Percentiles rank a stretch among this genome's conserved stretches.
phyloP scores from a whole-genome alignment of 2,797 vertebrate genomes.

The Sebastes hubbsi region DNA sequence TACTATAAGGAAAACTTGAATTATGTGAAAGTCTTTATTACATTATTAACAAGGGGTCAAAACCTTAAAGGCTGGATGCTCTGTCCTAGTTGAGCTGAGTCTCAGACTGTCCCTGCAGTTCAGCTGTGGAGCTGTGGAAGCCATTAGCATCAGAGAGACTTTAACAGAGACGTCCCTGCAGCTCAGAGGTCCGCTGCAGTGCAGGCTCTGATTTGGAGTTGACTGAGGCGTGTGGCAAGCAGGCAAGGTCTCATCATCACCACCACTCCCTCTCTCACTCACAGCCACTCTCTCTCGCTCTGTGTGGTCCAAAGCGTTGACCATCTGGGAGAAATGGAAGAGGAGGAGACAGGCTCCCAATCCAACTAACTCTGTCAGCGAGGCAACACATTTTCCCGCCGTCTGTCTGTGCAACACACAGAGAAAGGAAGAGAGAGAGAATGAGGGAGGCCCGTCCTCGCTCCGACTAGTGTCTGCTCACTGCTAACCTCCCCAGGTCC shows the following conservation, averaged over 20 bases:
- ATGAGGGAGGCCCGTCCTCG: slow-evolving; percentile 49
- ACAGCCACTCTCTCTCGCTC: slow-evolving; percentile 23
- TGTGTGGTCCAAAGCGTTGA: slow-evolving; percentile 68
- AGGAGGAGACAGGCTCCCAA: slow-evolving; percentile 65
- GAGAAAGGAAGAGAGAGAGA: slow-evolving; percentile 15
- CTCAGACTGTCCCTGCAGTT: slow-evolving; percentile 27
- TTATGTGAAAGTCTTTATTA: not conserved
- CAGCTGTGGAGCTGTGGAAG: slow-evolving; percentile 55
- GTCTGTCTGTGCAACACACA: slow-evolving; percentile 38
- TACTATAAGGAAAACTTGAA: not conserved
- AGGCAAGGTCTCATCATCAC: slow-evolving; percentile 59
- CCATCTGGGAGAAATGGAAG: slow-evolving; percentile 65
- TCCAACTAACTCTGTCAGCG: slow-evolving; percentile 72
- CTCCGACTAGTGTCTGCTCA: slow-evolving; percentile 66
- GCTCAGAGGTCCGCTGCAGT: slow-evolving; percentile 24
- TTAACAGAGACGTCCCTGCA: slow-evolving; percentile 49
- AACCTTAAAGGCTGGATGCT: not conserved
- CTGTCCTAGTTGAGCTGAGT: not conserved
- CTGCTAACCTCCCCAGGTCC: slow-evolving; percentile 72
- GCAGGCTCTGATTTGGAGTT: slow-evolving; percentile 39
- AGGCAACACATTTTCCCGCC: slow-evolving; percentile 37
- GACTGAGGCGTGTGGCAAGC: slow-evolving; percentile 56
- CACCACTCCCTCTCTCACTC: slow-evolving; percentile 21
- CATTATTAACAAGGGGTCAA: not conserved
- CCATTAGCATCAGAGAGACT: slow-evolving; percentile 47